Conservation (phyloP, 2,113 vertebrate genomes). For the Limnothrissa miodon region DNA sequence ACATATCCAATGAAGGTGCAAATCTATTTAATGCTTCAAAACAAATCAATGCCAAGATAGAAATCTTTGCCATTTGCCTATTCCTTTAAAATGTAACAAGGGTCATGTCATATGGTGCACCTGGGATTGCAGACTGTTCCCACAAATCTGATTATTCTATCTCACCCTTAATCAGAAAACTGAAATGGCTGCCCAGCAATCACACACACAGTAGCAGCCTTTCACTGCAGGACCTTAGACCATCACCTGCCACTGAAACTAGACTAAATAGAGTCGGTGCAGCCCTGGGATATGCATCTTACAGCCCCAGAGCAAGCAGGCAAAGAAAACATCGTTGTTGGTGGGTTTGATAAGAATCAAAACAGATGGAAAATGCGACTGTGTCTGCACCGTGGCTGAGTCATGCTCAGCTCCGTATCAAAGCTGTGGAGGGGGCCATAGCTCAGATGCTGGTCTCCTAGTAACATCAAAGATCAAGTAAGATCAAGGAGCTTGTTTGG, state of each 20-base stretch:
- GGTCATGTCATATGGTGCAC: background rate
- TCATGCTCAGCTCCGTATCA: background rate
- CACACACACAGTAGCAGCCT: background rate
- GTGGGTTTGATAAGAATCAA: background rate
- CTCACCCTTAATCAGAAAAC: background rate
- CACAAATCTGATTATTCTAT: background rate
- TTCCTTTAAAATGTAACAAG: background rate
- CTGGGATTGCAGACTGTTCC: background rate
- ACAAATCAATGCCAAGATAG: background rate
- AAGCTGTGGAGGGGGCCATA: background rate
- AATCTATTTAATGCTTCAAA: no score
- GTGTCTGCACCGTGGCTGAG: background rate
- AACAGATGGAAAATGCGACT: background rate
- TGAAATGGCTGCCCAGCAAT: background rate
- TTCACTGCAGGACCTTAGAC: background rate
- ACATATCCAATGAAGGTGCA: no score
- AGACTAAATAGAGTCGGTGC: background rate
- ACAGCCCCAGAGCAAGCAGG: background rate
- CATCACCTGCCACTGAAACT: background rate
- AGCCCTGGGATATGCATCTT: background rate
- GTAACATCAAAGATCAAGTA: background rate
- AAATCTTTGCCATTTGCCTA: background rate
- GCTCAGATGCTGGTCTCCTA: background rate
- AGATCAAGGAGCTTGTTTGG: no score
- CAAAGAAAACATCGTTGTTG: conserved; percentile 1